These are phyloP conservation scores for Aramus guarauna DNA, from an alignment of 2,113 vertebrate genomes.

Conservation along the genomic window DNA sequence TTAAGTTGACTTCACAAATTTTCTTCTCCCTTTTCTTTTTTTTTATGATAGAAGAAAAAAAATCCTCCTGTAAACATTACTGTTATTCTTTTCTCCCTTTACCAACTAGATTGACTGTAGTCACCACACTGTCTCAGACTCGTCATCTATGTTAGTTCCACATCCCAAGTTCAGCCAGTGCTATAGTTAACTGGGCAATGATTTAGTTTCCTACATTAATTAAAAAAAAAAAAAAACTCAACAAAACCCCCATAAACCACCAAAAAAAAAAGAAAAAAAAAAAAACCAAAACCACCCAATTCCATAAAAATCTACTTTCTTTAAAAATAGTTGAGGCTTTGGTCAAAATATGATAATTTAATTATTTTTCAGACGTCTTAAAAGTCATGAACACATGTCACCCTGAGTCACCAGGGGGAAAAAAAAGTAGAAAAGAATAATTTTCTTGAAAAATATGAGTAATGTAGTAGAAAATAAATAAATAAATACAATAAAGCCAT, in stretches of 20 bases:
- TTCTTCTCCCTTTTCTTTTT: background rate
- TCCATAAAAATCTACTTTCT: background rate
- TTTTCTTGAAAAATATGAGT: background rate
- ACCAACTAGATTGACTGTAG: background rate
- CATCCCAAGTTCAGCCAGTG: no score
- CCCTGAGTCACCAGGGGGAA: background rate
- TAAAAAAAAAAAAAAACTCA: background rate
- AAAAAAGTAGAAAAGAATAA: background rate
- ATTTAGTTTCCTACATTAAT: background rate
- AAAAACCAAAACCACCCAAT: rapidly evolving
- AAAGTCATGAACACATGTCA: background rate
- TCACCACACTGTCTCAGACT: background rate
- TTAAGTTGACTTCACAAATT: background rate
- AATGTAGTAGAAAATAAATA: background rate
- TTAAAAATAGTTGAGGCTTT: background rate
- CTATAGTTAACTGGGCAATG: background rate
- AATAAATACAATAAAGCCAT: rapidly evolving
- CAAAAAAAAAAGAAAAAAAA: background rate
- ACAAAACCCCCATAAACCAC: no score
- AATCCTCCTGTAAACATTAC: background rate
- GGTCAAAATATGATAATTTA: background rate
- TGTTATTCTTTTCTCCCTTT: background rate
- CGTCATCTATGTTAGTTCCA: background rate
- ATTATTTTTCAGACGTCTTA: background rate
- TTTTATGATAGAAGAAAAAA: background rate